Percentiles rank a stretch among this genome's conserved stretches.
Evolutionary conservation across 2,797 vertebrate species (phyloP).

Genomic region (Sebastes trivittatus): DNA sequence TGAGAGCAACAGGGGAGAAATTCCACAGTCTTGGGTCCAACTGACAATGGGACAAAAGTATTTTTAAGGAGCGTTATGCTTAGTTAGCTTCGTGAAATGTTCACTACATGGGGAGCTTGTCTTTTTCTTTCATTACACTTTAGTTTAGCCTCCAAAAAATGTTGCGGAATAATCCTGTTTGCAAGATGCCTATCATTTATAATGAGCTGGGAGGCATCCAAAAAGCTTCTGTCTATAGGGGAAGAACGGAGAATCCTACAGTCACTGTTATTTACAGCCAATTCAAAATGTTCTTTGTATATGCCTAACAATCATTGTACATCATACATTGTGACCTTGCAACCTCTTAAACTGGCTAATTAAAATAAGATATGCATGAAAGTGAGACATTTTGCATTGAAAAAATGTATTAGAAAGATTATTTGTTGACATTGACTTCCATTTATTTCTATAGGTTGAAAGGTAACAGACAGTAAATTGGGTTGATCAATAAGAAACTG

Average conservation of each 20-base stretch:
- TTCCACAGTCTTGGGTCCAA: conserved; percentile 26
- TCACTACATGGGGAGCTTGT: neutral
- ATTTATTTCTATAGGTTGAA: neutral
- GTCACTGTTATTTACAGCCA: neutral
- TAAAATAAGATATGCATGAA: neutral
- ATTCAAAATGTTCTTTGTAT: neutral
- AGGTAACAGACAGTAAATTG: neutral
- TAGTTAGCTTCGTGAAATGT: conserved; percentile 35
- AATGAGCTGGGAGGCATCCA: neutral
- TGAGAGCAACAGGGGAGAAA: conserved; percentile 55
- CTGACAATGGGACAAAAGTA: conserved; percentile 23
- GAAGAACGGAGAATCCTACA: neutral
- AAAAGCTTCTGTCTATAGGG: neutral
- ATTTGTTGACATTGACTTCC: neutral
- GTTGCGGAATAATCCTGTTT: conserved; percentile 20
- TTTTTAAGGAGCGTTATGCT: conserved; percentile 15
- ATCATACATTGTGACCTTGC: neutral
- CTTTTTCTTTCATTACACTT: conserved; percentile 17
- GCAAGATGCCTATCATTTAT: conserved; percentile 12
- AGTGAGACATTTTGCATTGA: neutral
- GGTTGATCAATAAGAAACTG: conserved; percentile 1
- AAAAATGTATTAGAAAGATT: neutral
- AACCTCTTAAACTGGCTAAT: neutral
- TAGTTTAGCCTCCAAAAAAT: conserved; percentile 9
- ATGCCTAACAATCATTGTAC: neutral